Conservation (phyloP, 2,888 invertebrate species). For the Criorhina ranunculi region DNA sequence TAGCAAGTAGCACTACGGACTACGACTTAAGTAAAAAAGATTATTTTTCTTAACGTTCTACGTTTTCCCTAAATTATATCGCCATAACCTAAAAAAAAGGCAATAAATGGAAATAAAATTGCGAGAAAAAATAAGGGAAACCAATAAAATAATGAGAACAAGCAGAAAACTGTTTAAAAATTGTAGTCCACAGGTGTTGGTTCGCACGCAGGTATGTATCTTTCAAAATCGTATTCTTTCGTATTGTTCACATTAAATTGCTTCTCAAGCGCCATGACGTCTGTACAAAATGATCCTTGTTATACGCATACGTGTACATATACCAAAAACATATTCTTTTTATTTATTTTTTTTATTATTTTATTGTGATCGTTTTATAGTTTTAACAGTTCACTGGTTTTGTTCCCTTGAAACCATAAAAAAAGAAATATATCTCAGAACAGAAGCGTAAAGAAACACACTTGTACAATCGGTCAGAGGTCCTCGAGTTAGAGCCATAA, state of each 20-base stretch:
- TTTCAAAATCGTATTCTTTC: slow-evolving; percentile 12
- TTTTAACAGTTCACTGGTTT: slow-evolving; percentile 67
- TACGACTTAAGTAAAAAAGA: too few relatives aligned
- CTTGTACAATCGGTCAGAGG: slow-evolving; percentile 44
- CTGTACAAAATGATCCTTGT: slow-evolving; percentile 44
- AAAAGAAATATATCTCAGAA: slow-evolving; percentile 37
- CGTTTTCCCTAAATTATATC: not conserved
- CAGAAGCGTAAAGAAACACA: slow-evolving; percentile 70
- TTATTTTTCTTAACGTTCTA: too few relatives aligned
- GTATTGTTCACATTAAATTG: slow-evolving; percentile 39
- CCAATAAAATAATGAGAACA: slow-evolving; percentile 71
- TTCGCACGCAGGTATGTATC: slow-evolving; percentile 49
- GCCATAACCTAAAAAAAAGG: slow-evolving; percentile 5
- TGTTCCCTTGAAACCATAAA: slow-evolving; percentile 49
- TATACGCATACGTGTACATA: slow-evolving; percentile 1
- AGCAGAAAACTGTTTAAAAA: slow-evolving; percentile 19
- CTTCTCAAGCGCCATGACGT: slow-evolving; percentile 73
- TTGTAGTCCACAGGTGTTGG: slow-evolving; percentile 62
- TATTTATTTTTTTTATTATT: slow-evolving; percentile 44
- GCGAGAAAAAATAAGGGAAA: slow-evolving; percentile 17
- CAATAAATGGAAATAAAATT: too few relatives aligned
- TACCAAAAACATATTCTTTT: too few relatives aligned
- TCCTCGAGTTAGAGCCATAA: slow-evolving; percentile 35
- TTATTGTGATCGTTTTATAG: slow-evolving; percentile 64
- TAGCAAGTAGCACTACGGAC: too few relatives aligned